Conservation (phyloP, 2,888 invertebrate genomes). For the Sphecodes monilicornis region DNA sequence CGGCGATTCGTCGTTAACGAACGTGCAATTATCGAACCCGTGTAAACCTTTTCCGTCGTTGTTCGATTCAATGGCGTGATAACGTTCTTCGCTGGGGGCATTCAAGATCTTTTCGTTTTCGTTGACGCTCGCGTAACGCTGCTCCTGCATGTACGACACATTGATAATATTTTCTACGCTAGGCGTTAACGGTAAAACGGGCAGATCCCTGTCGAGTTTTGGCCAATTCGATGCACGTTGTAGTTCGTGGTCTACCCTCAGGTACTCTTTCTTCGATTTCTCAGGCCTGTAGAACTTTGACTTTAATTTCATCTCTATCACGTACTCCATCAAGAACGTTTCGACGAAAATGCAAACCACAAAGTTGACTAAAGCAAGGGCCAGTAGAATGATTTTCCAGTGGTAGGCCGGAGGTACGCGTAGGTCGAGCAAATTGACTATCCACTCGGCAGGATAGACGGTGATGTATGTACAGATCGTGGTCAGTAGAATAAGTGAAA, state of each 20-base stretch:
- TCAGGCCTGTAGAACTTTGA: constrained; percentile 85
- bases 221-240: constrained; percentile 88
- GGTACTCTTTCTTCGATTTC: constrained; percentile 87
- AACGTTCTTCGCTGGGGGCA: not conserved
- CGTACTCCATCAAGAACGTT: constrained; percentile 86
- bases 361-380: constrained; percentile 84
- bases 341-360: constrained; percentile 86
- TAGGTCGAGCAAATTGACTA: constrained; percentile 81
- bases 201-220: constrained; percentile 79
- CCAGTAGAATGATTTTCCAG: constrained; percentile 84
- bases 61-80: not conserved
- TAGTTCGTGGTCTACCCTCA: constrained; percentile 87
- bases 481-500: constrained; percentile 85
- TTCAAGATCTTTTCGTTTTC: not conserved
- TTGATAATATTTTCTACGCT: constrained; percentile 75
- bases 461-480: constrained; percentile 85
- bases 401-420: constrained; percentile 81
- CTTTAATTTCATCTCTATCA: constrained; percentile 86
- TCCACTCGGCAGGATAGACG: constrained; percentile 84
- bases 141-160: constrained; percentile 31
- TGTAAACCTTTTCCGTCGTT: constrained; percentile 7
- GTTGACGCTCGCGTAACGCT: not conserved
- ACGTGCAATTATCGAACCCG: constrained; percentile 68
- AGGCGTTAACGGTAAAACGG: constrained; percentile 74
- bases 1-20: constrained; percentile 52